Percentiles rank a stretch among this genome's conserved stretches.
Evolutionary conservation across 2,888 invertebrate species (phyloP).

Genomic region (Heliothis peltigera): DNA sequence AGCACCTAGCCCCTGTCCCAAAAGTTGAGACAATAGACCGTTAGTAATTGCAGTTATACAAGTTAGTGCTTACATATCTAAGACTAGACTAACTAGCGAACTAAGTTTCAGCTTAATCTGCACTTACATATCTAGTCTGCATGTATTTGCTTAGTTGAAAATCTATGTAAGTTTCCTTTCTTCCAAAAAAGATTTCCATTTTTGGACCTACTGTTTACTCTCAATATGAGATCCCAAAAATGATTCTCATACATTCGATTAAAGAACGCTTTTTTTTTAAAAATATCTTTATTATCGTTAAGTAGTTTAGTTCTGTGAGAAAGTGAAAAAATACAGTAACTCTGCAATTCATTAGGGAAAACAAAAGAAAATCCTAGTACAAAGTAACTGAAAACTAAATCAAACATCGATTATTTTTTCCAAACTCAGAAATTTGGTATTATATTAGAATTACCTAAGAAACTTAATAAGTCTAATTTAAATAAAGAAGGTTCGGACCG

Average conservation of each 20-base stretch:
- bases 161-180: no score
- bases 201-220: no score
- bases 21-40: background rate
- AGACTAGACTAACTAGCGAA: background rate
- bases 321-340: no score
- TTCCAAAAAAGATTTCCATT: no score
- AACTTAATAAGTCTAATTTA: slow-evolving; percentile 32
- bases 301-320: no score
- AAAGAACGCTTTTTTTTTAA: no score
- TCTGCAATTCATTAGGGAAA: no score
- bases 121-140: background rate
- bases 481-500: slow-evolving; percentile 26
- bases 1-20: background rate
- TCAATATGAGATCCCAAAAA: no score
- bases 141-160: background rate
- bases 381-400: background rate
- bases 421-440: background rate
- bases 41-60: slow-evolving; percentile 1
- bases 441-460: background rate
- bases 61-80: background rate
- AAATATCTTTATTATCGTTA: no score
- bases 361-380: no score
- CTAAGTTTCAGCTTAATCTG: background rate
- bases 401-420: background rate
- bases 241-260: no score